Base-by-base conservation (phyloP, 2,113 vertebrate species). In the Trematocara variabile region DNA sequence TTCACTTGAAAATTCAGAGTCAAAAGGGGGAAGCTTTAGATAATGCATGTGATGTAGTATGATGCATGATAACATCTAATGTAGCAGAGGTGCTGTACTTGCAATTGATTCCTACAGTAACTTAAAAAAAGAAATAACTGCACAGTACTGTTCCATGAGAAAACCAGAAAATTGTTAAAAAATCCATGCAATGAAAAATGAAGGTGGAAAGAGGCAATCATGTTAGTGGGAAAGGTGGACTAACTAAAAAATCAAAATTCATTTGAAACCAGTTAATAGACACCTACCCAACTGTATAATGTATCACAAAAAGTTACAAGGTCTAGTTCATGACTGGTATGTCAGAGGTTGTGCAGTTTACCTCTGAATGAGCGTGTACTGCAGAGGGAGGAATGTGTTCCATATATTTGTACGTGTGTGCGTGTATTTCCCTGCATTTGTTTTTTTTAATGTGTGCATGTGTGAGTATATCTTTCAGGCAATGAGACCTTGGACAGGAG, bases 401-500 rank as follows among this genome's bases (percentile, higher is more conserved):
- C 13, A 34, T 41, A 18, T 68, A 63, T 41, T 10, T 65, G 41
- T 55, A 56, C 3, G 2, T 65, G 28, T n/a, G 30, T 30, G 54
- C 8, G 50, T 39, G 50, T 80, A 70, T 86, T 88, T 39, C 34
- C 13, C 25, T 65, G 55, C 54, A 84, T 89, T 80, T 91, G 79
- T 93, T 93, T 88, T 88, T 68, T 68, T 37, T 77, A 5, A 68
- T 88, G 87, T 79, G 82, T 86, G 18, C 79, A 91, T 85, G 79
- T 91, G 94, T 89, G 86, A 91, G 90, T 91, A 58, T 85, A 93
- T 94, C 91, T 95, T 92, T 80, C 82, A 87, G 84, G 94, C 94
- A 93, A 93, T 90, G 92, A 95, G 95, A 95, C 95, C 95, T 95
- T 95, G 94, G 95, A 96, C 94, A 93, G 93, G 85, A 92, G 88